Evolutionary conservation across 2,888 invertebrate genomes (phyloP).

Genomic region (Lacanobia oleracea): DNA sequence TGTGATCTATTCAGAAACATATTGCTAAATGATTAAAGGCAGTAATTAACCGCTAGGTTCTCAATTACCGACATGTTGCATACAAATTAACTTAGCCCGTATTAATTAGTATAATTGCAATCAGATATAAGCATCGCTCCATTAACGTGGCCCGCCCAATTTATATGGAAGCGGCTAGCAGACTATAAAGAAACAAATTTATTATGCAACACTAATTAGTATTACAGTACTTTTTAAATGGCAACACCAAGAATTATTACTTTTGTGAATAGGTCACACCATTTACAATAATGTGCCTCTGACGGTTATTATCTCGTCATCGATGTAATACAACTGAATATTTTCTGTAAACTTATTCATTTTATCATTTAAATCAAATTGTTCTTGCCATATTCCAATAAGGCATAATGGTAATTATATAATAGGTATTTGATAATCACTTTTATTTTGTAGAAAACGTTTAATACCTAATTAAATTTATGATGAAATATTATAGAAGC

Average conservation of each 20-base stretch:
- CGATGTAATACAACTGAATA: constrained; percentile 31
- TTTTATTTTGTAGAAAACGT: constrained; percentile 59
- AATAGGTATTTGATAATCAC: constrained; percentile 57
- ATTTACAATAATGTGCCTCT: constrained; percentile 56
- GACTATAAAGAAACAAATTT: neutral
- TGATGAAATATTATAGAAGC: constrained; percentile 47
- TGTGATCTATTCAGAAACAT: constrained; percentile 61
- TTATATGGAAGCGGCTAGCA: neutral
- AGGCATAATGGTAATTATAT: constrained; percentile 63
- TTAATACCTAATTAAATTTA: constrained; percentile 43
- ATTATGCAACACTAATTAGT: constrained; percentile 12
- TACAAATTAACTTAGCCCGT: constrained; percentile 47
- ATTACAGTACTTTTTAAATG: neutral
- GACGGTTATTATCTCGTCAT: constrained; percentile 33
- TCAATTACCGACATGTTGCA: constrained; percentile 50
- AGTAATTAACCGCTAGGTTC: constrained; percentile 27
- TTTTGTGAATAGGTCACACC: constrained; percentile 56
- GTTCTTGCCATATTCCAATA: constrained; percentile 66
- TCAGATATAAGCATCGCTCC: constrained; percentile 27
- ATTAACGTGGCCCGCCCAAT: constrained; percentile 10
- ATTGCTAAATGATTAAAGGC: constrained; percentile 9
- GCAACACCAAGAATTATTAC: neutral
- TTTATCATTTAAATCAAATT: constrained; percentile 46
- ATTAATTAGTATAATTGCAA: constrained; percentile 56
- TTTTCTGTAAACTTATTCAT: constrained; percentile 32